These are phyloP conservation scores for Brachionichthys hirsutus DNA, from an alignment of 2,113 vertebrate genomes.

Conservation along the genomic window DNA sequence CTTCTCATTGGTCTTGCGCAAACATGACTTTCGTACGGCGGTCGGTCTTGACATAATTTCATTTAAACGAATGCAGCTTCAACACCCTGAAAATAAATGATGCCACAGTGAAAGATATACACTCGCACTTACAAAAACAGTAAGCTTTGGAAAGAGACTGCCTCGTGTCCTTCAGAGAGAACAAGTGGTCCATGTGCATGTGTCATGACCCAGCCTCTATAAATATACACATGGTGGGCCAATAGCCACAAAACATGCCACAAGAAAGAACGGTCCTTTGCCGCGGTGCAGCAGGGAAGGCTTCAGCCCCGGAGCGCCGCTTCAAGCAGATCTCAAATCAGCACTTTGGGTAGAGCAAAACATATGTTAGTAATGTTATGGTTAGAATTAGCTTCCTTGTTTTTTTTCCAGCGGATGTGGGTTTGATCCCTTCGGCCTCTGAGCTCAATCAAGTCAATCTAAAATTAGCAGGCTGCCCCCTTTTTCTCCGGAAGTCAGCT, in stretches of 20 bases:
- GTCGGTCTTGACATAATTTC: conserved; percentile 27
- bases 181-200: conserved; percentile 63
- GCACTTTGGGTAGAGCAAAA: conserved; percentile 71
- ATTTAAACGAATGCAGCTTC: conserved; percentile 29
- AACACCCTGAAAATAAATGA: conserved; percentile 43
- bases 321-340: conserved; percentile 71
- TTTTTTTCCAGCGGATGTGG: conserved; percentile 77
- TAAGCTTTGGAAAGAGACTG: conserved; percentile 27
- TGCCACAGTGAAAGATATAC: conserved; percentile 34
- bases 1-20: conserved; percentile 5
- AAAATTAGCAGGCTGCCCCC: conserved; percentile 75
- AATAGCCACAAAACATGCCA: conserved; percentile 68
- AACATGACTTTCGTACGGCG: conserved; percentile 15
- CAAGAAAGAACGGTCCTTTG: conserved; percentile 69
- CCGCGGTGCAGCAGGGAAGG: conserved; percentile 44
- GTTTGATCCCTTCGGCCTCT: conserved; percentile 71
- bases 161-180: conserved; percentile 57
- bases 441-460: conserved; percentile 78
- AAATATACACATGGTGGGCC: conserved; percentile 68
- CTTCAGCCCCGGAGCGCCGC: conserved; percentile 30
- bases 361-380: conserved; percentile 81
- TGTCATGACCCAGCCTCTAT: conserved; percentile 69
- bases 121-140: conserved; percentile 35
- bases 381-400: conserved; percentile 77
- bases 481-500: conserved; percentile 73